Conservation (phyloP, 2,797 vertebrate genomes). For the Chiloscyllium punctatum region DNA sequence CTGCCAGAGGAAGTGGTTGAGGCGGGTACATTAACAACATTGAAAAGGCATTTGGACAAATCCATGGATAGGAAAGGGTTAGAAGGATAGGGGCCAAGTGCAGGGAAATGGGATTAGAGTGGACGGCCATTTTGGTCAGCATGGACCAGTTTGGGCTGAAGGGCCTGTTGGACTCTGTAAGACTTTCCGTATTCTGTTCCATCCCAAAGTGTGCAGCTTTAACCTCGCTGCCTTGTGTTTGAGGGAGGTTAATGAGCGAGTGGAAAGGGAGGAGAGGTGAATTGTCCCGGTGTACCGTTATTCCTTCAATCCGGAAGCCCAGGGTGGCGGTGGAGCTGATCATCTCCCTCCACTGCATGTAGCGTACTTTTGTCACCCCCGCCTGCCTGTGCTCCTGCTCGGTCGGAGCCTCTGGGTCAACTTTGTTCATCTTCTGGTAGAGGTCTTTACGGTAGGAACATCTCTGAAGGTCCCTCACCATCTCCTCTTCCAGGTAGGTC, state of each 20-base stretch:
- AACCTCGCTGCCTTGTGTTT: too few relatives aligned
- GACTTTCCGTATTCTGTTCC: too few relatives aligned
- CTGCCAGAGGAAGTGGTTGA: too few relatives aligned
- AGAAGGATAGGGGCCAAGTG: too few relatives aligned
- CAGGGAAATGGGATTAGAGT: too few relatives aligned
- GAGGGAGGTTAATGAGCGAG: background rate
- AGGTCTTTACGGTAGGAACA: background rate
- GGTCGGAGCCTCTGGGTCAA: background rate
- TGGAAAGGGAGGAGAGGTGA: rapidly evolving
- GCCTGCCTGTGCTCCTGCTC: background rate
- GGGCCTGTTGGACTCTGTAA: too few relatives aligned
- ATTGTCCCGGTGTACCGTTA: background rate
- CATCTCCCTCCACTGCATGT: conserved; percentile 25
- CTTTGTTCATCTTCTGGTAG: conserved; percentile 12
- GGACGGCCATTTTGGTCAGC: too few relatives aligned
- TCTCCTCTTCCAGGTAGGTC: conserved; percentile 1
- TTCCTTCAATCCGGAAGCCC: background rate
- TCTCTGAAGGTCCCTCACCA: background rate
- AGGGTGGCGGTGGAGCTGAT: background rate
- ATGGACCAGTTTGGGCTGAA: too few relatives aligned
- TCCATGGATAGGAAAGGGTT: too few relatives aligned
- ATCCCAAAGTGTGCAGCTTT: too few relatives aligned
- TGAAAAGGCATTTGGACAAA: too few relatives aligned
- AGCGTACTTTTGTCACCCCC: background rate
- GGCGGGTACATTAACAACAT: too few relatives aligned